Evolutionary conservation across 2,797 vertebrate genomes (phyloP), one percentile per base, ranked within the genome.

Genomic region (Phataginus tricuspis): DNA sequence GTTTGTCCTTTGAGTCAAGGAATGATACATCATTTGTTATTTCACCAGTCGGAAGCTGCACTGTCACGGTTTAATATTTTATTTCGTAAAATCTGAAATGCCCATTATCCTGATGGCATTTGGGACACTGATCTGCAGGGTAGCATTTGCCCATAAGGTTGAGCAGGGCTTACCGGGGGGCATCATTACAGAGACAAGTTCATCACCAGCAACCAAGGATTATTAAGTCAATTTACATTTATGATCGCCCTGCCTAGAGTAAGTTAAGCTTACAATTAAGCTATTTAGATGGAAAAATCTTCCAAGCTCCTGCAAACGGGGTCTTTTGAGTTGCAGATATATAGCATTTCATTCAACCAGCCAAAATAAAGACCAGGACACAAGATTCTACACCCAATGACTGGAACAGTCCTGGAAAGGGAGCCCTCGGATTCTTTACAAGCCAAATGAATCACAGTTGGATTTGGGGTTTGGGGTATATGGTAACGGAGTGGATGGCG

Each of bases 251-350:
- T 2, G 11, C 18, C 72, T 80, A 85, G 23, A 25, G 45, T 87
- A 74, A 96, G 93, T 74, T 42, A 94, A 75, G 75, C 57, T 63
- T 61, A 89, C 77, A 96, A 93, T 74, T 42, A 94, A 75, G 75
- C 57, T 63, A 63, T 74, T 90, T 77, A 63, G 59, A 84, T 84
- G 86, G 93, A 79, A 94, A 66, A 96, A 57, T 57, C 45, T 96
- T 42, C 71, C 18, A 87, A 29, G 53, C 82, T 94, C 59, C 29
- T 5, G 1, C 61, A 68, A 86, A 75, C 96, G 90, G 94, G 80
- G 11, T 21, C 9, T 87, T 95, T 83, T 75, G 45, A 92, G 79
- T 29, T 71, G 27, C n/a, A 93, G 74, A 63, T 18, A 86, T 0
- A 4, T 27, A 95, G 77, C 25, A 66, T 95, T 90, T 51, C 64